phyloP scores from a whole-genome alignment of 2,113 vertebrate genomes.

The Excalfactoria chinensis region DNA sequence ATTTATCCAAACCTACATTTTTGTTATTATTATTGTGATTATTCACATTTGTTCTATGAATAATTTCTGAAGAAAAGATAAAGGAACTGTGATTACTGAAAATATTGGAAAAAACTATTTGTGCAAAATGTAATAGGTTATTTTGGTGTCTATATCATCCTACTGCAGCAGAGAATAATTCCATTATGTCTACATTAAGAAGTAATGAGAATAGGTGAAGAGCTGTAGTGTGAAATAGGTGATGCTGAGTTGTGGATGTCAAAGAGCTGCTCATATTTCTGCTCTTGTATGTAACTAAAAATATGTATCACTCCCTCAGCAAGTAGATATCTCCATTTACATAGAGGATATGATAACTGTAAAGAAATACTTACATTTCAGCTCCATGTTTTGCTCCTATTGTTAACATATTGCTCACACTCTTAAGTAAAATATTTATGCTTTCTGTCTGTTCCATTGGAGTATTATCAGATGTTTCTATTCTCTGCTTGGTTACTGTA shows the following conservation, averaged over 20 bases:
- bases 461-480: not conserved
- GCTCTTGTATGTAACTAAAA: not conserved
- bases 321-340: not conserved
- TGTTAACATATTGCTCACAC: not conserved
- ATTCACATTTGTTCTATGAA: constrained; percentile 12
- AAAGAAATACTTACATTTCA: not conserved
- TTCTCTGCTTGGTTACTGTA: not conserved
- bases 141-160: constrained; percentile 37
- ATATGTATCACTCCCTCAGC: not conserved
- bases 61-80: constrained; percentile 29
- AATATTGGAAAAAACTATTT: not conserved
- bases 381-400: not conserved
- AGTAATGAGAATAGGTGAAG: not conserved
- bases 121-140: not conserved
- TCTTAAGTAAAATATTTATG: not conserved
- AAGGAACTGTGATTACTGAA: constrained; percentile 15
- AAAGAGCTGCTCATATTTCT: not conserved
- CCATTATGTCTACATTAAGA: not conserved
- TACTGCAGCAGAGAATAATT: constrained; percentile 37
- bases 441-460: not conserved
- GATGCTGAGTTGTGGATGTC: not conserved
- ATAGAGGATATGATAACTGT: not conserved
- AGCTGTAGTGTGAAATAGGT: not conserved
- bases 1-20: not conserved
- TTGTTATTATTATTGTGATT: not conserved